A percentile compares a stretch with the other conserved stretches of the same genome.
These are phyloP conservation scores for Lophius piscatorius DNA, from an alignment of 2,113 vertebrate species.

Conservation along the genomic window DNA sequence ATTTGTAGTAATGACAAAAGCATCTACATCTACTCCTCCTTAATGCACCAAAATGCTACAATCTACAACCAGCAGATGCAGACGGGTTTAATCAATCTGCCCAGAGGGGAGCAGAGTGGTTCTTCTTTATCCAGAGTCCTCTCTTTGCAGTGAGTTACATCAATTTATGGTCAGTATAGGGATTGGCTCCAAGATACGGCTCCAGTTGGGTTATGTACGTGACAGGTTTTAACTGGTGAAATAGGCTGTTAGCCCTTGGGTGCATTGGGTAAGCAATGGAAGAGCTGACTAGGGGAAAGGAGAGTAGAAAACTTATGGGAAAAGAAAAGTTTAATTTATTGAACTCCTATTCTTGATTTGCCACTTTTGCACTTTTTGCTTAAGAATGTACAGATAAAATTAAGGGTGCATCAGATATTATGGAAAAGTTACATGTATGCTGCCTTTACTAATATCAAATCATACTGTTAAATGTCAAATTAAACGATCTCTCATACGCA, in stretches of 20 bases:
- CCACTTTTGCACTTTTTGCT: too few species aligned
- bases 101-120: slow-evolving; percentile 49
- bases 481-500: too few species aligned
- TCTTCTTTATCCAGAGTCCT: slow-evolving; percentile 29
- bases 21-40: slow-evolving; percentile 9
- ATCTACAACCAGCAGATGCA: slow-evolving; percentile 30
- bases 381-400: too few species aligned
- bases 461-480: too few species aligned
- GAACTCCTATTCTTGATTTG: too few species aligned
- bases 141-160: slow-evolving; percentile 35
- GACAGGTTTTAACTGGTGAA: slow-evolving; percentile 31
- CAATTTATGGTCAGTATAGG: slow-evolving; percentile 29
- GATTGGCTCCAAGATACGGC: slow-evolving; percentile 41
- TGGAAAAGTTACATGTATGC: too few species aligned
- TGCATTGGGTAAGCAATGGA: slow-evolving; percentile 7
- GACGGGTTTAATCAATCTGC: slow-evolving; percentile 45
- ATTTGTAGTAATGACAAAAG: slow-evolving; percentile 27
- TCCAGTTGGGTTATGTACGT: slow-evolving; percentile 23
- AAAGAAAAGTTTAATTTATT: background rate
- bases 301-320: too few species aligned
- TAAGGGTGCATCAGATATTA: too few species aligned
- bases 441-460: too few species aligned
- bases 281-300: background rate
- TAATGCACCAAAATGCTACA: slow-evolving; percentile 38
- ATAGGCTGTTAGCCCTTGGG: slow-evolving; percentile 16